Evolutionary conservation across 2,113 vertebrate species (phyloP).

Genomic region (Mobula hypostoma): DNA sequence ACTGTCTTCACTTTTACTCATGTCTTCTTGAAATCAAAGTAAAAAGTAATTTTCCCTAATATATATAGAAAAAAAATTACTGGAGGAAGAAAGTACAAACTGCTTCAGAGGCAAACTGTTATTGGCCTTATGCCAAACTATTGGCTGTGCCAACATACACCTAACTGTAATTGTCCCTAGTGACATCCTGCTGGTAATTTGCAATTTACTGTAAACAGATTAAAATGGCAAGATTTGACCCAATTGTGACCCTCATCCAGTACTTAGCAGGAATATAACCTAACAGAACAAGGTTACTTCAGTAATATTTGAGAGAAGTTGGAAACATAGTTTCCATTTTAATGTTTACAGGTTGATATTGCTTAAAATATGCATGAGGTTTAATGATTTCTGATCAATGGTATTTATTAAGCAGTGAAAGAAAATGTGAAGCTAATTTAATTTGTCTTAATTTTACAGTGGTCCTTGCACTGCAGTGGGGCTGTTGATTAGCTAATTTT

Average conservation of each 20-base stretch:
- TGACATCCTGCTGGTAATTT: neutral
- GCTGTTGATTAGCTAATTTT: neutral
- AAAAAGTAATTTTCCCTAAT: neutral
- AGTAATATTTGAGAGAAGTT: neutral
- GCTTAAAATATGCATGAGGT: neutral
- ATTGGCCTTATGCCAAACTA: neutral
- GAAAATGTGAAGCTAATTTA: neutral
- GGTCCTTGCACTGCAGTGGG: neutral
- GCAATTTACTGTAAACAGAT: neutral
- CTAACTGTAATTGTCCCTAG: neutral
- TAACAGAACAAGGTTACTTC: neutral
- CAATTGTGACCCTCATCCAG: neutral
- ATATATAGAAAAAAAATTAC: neutral
- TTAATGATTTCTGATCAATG: neutral
- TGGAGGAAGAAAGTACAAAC: neutral
- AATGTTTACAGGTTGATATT: neutral
- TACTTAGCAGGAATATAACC: neutral
- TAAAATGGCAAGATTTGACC: neutral
- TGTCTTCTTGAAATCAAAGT: neutral
- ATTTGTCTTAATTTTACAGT: neutral
- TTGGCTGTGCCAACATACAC: neutral
- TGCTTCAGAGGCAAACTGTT: neutral
- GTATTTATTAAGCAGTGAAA: neutral
- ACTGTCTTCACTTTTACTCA: neutral
- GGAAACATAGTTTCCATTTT: neutral